Evolutionary conservation across 2,797 vertebrate genomes (phyloP).

Genomic region (Helostoma temminkii): DNA sequence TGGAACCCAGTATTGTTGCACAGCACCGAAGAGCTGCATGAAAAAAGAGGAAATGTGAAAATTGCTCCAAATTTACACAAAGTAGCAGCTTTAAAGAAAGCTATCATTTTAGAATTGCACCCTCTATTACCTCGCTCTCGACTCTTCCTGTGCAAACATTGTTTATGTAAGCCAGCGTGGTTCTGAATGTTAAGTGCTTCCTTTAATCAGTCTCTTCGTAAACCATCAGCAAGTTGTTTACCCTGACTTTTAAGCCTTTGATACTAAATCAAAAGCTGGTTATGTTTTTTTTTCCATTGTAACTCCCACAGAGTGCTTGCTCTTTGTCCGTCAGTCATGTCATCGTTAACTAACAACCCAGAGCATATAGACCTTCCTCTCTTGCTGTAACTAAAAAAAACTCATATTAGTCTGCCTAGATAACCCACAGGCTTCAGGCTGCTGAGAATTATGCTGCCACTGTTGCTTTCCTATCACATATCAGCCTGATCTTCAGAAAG

Average conservation of each 20-base stretch:
- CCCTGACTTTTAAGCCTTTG: conserved; percentile 57
- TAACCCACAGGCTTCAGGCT: conserved; percentile 37
- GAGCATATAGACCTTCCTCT: background rate
- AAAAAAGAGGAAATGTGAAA: conserved; percentile 17
- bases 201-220: conserved; percentile 66
- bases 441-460: conserved; percentile 53
- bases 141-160: conserved; percentile 51
- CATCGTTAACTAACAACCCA: conserved; percentile 13
- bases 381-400: background rate
- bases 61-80: conserved; percentile 30
- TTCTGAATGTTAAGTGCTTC: conserved; percentile 70
- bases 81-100: conserved; percentile 32
- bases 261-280: conserved; percentile 62
- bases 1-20: background rate
- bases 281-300: conserved; percentile 10
- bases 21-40: background rate
- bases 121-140: conserved; percentile 44
- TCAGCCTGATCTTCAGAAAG: conserved; percentile 62
- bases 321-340: conserved; percentile 38
- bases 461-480: conserved; percentile 61
- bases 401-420: conserved; percentile 18
- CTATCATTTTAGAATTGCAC: conserved; percentile 44
- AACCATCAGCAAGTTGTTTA: conserved; percentile 67
- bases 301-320: conserved; percentile 16
- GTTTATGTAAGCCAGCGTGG: conserved; percentile 63